These are phyloP conservation scores for Andrena flavipes DNA, from an alignment of 2,888 invertebrate species.

Conservation along the genomic window DNA sequence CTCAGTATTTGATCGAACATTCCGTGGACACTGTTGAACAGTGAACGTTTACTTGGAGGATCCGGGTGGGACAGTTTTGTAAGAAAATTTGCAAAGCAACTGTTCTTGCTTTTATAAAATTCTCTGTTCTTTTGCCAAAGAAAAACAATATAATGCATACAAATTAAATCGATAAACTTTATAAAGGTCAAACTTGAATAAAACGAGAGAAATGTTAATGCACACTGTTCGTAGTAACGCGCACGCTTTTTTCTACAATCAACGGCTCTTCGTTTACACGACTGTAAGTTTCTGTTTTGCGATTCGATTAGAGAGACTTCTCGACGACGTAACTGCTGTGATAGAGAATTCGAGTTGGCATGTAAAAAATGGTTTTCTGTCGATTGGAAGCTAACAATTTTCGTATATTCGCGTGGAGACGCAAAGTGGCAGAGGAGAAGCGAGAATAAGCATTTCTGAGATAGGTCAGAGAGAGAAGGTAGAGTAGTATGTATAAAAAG, in stretches of 20 bases:
- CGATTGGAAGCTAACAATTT: background rate
- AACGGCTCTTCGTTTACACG: background rate
- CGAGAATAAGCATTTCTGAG: constrained; percentile 18
- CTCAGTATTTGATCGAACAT: constrained; percentile 76
- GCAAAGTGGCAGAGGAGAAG: constrained; percentile 12
- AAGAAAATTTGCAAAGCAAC: background rate
- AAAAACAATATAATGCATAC: constrained; percentile 31
- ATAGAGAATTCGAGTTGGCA: constrained; percentile 64
- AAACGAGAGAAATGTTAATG: constrained; percentile 38
- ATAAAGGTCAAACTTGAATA: constrained; percentile 19
- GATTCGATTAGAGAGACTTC: constrained; percentile 47
- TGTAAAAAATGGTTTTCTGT: background rate
- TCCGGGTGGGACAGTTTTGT: background rate
- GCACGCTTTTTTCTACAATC: constrained; percentile 31
- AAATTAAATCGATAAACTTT: constrained; percentile 36
- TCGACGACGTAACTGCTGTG: constrained; percentile 72
- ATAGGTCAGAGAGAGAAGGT: constrained; percentile 25
- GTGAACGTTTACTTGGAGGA: background rate
- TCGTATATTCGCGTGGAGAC: background rate
- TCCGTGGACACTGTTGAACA: background rate
- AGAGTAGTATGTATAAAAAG: constrained; percentile 46
- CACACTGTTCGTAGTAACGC: constrained; percentile 51
- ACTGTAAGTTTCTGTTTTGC: constrained; percentile 3
- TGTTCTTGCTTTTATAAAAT: constrained; percentile 21
- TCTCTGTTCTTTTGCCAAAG: constrained; percentile 1